These are phyloP conservation scores for Parapristionchus giblindavisi DNA, from an alignment of 2,888 invertebrate genomes.

Conservation along the genomic window DNA sequence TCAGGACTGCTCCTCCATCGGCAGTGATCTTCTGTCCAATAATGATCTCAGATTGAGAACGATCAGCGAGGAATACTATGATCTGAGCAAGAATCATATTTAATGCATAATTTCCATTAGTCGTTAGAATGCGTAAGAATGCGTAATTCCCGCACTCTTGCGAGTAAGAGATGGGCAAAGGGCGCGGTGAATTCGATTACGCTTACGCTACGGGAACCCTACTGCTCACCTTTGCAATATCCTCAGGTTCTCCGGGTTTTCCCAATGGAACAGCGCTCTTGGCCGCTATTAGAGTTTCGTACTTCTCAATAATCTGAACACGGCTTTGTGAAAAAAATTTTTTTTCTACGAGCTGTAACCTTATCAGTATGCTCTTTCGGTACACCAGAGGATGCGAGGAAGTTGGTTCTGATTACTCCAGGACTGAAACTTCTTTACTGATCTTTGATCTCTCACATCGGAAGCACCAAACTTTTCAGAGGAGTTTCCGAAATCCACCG, in stretches of 20 bases:
- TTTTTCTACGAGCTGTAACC: no score
- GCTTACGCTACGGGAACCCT: neutral
- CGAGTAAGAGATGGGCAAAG: no score
- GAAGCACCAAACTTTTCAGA: no score
- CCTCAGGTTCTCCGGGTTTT: neutral
- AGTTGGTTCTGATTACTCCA: neutral
- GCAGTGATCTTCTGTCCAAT: slow-evolving; percentile 2
- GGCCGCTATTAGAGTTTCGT: neutral
- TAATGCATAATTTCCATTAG: no score
- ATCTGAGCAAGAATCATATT: neutral
- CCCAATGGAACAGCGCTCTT: neutral
- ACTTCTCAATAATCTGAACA: neutral
- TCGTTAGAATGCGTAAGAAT: no score
- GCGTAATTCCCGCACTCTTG: no score
- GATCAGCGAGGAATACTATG: slow-evolving; percentile 22
- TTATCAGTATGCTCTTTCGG: neutral
- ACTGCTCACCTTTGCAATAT: neutral
- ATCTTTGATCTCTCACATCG: no score
- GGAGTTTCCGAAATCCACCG: no score
- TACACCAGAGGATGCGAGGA: neutral
- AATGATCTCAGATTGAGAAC: slow-evolving; percentile 9
- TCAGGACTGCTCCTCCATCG: slow-evolving; percentile 2
- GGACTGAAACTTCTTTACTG: neutral
- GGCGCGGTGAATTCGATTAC: neutral
- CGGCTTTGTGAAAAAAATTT: neutral